These are phyloP conservation scores for Leptinotarsa haldemani DNA, from an alignment of 2,888 invertebrate genomes.

Conservation along the genomic window DNA sequence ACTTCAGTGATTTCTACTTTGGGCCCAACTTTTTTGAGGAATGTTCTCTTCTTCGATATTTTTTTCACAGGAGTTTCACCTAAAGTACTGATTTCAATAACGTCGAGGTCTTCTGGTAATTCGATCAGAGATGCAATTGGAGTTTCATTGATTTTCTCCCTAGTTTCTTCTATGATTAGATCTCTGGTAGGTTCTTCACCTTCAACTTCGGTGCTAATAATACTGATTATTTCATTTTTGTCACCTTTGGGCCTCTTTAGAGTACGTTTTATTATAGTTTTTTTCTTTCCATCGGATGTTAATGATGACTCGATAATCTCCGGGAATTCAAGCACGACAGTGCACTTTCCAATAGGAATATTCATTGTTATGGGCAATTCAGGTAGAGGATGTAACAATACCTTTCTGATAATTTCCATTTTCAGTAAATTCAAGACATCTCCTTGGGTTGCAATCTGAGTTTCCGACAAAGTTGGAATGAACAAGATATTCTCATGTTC, in stretches of 20 bases:
- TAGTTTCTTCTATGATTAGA: slow-evolving; percentile 43
- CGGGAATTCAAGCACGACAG: slow-evolving; percentile 54
- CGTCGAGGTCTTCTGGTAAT: slow-evolving; percentile 61
- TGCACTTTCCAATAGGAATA: slow-evolving; percentile 46
- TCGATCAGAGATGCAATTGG: slow-evolving; percentile 55
- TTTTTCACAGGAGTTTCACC: slow-evolving; percentile 63
- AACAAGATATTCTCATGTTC: slow-evolving; percentile 55
- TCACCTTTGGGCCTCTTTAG: slow-evolving; percentile 57
- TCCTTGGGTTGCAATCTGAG: slow-evolving; percentile 53
- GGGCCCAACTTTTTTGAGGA: slow-evolving; percentile 57
- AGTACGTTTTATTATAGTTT: slow-evolving; percentile 54
- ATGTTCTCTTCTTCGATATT: slow-evolving; percentile 58
- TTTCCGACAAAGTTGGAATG: slow-evolving; percentile 59
- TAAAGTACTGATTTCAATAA: slow-evolving; percentile 64
- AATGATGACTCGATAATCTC: slow-evolving; percentile 59
- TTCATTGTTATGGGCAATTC: slow-evolving; percentile 54
- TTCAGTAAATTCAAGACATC: slow-evolving; percentile 58
- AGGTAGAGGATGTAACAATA: slow-evolving; percentile 55
- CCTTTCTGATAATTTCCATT: slow-evolving; percentile 59
- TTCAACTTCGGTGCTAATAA: slow-evolving; percentile 62
- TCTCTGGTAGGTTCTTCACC: slow-evolving; percentile 53
- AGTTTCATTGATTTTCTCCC: slow-evolving; percentile 53
- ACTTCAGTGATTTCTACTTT: slow-evolving; percentile 61
- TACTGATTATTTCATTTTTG: slow-evolving; percentile 65
- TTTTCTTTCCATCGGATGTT: slow-evolving; percentile 54